Evolutionary conservation across 2,797 vertebrate species (phyloP), one percentile per base, ranked within the genome.

Genomic region (Trichosurus vulpecula): DNA sequence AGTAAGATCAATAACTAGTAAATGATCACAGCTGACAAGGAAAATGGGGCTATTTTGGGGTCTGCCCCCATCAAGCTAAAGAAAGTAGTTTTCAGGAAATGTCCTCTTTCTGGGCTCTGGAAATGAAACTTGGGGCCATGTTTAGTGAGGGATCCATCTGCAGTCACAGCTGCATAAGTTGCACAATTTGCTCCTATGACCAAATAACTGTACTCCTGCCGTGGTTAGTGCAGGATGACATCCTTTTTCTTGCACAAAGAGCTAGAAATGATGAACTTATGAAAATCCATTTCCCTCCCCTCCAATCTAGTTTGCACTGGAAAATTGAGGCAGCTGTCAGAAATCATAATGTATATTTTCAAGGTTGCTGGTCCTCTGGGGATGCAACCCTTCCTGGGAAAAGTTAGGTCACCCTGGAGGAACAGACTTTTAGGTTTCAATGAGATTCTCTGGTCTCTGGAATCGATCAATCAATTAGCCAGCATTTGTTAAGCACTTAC

Each of bases 51-150:
- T 51, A 90, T 10, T 10, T 55, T 12, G 91, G 57, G 52, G 90
- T 27, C 35, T 2, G 12, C 31, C 52, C 89, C 90, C 74, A 14
- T 41, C 47, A 54, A 52, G 19, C 30, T 6, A 12, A 4, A 6
- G 93, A 93, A 92, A 61, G 55, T 94, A 54, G 41, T 93, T 91
- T 95, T 92, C 6, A 27, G 94, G 94, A 98, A 27, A 61, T 90
- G 92, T 95, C 4, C 90, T 97, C 58, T 90, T 93, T 98, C 91
- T 66, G 55, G n/a, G 92, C 95, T 93, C 96, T 98, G 98, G 98
- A 98, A 99, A 98, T 98, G 98, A 99, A 99, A 98, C 98, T 98
- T 93, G 41, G 95, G 41, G 92, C 94, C 92, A 92, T 95, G 98
- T 95, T 98, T 98, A 97, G 96, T 96, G 95, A 91, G 56, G 94